A percentile compares a stretch with the other conserved stretches of the same genome.
Evolutionary conservation across 2,797 vertebrate species (phyloP).

Genomic region (Sebastiscus tertius): DNA sequence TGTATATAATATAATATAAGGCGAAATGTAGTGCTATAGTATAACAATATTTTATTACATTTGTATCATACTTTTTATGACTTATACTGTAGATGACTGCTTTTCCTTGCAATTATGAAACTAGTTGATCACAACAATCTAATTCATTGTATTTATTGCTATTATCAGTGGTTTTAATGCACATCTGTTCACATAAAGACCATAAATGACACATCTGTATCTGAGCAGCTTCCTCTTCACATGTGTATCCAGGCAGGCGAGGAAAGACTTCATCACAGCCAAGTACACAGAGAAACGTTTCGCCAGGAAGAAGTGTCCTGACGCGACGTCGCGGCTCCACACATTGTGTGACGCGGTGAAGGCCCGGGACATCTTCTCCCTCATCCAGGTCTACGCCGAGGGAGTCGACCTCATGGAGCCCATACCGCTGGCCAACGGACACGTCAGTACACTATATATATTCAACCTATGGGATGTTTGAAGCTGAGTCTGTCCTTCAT

Average conservation of each 20-base stretch:
- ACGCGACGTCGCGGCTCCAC: slow-evolving; percentile 86
- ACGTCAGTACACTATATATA: slow-evolving; percentile 83
- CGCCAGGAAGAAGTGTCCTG: slow-evolving; percentile 87
- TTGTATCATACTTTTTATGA: too few species aligned
- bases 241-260: slow-evolving; percentile 87
- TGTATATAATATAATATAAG: background rate
- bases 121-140: background rate
- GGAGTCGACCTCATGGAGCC: slow-evolving; percentile 96
- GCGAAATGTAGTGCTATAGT: background rate
- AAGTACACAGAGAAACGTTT: slow-evolving; percentile 97
- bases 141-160: background rate
- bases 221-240: background rate
- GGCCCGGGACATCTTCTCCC: slow-evolving; percentile 91
- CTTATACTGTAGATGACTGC: too few species aligned
- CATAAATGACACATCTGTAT: background rate
- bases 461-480: background rate
- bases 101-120: too few species aligned
- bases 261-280: slow-evolving; percentile 98
- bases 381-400: slow-evolving; percentile 94
- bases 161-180: background rate
- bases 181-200: background rate
- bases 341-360: slow-evolving; percentile 95
- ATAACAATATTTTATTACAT: too few species aligned
- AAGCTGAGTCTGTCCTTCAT: background rate
- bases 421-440: slow-evolving; percentile 95